Base-by-base conservation (phyloP, 2,113 vertebrate genomes). In the Fregetta grallaria region DNA sequence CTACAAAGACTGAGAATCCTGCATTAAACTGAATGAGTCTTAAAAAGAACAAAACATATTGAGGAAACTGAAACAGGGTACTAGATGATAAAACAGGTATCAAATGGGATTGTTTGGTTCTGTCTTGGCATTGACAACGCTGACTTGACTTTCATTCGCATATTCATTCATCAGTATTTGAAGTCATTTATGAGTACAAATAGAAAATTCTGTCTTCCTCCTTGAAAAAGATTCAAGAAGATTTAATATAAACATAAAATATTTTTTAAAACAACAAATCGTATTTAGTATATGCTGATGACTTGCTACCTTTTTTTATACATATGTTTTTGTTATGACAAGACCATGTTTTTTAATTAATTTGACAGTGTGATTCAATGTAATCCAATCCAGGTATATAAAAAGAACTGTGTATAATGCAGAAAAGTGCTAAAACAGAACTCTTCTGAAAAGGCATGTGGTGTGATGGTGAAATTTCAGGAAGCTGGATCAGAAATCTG, bases 361-460 rank as follows among this genome's bases (percentile, higher is more conserved):
- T 96, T 96, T 96, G 84, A 86, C 86, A 95, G 91, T 65, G 65
- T 95, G 86, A 90, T 92, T 96, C 95, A 75, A 40, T 86, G 97
- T 97, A 97, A 98, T 94, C 65, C 71, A 97, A 96, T 82, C 71
- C 93, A 97, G 92, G 77, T 80, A 91, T 72, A 96, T 89, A 90
- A 97, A 89, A 74, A 45, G 36, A 86, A 93, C 71, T 78, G 55
- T 65, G 62, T 87, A 87, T 94, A 97, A 97, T 61, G 70, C 95
- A 94, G 96, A 72, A 97, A 97, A 97, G 92, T 86, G 83, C 55
- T 97, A 98, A 96, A 98, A 77, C 97, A 98, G 97, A 98, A 52
- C 85, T 85, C 75, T 44, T 96, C 96, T 96, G 95, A 91, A 96
- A 97, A 94, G 89, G 73, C 88, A 91, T 93, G 97, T 95, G 88